phyloP scores from a whole-genome alignment of 2,797 vertebrate genomes.

The Esox lucius region DNA sequence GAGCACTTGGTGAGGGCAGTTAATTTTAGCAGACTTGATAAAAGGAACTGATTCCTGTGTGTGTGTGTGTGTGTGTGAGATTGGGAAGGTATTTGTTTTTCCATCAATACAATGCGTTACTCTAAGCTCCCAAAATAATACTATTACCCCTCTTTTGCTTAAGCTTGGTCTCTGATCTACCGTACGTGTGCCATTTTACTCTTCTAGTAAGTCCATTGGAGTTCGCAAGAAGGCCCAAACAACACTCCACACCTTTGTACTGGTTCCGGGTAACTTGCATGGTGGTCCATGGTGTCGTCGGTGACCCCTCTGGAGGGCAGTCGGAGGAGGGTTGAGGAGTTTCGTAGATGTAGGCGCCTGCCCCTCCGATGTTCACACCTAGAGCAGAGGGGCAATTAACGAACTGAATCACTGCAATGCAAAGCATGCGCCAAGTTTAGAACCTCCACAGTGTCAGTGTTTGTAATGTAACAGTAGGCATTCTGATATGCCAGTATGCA shows the following conservation, averaged over 20 bases:
- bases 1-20: background rate
- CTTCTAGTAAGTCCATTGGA: background rate
- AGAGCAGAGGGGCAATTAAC: background rate
- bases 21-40: background rate
- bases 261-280: background rate
- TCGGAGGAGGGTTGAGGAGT: background rate
- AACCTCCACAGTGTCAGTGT: too few species aligned
- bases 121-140: slow-evolving; percentile 13
- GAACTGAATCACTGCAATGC: too few species aligned
- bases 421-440: too few species aligned
- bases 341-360: background rate
- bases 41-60: background rate
- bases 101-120: slow-evolving; percentile 5
- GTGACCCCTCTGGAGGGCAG: background rate
- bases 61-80: background rate
- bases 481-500: too few species aligned
- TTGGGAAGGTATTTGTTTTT: background rate
- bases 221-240: background rate
- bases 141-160: background rate
- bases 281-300: background rate
- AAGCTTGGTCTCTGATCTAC: background rate
- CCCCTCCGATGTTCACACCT: background rate
- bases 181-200: background rate
- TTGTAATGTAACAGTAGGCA: too few species aligned
- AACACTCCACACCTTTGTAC: background rate